A percentile compares a stretch with the other conserved stretches of the same genome.
Evolutionary conservation across 2,888 invertebrate species (phyloP).

Genomic region (Schizaphis graminum): DNA sequence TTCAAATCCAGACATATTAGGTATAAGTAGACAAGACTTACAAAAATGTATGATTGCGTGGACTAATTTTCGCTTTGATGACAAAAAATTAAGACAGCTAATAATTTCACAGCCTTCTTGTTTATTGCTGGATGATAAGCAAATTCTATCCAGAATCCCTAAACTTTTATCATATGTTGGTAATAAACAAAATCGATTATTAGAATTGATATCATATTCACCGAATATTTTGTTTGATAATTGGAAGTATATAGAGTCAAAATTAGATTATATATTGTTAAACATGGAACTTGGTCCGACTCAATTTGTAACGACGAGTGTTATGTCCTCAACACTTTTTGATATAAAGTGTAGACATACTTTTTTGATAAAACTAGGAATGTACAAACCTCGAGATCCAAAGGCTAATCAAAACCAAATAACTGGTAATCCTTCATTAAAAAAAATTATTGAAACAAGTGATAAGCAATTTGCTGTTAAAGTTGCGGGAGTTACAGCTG

Average conservation of each 20-base stretch:
- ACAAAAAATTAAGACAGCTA: conserved; percentile 56
- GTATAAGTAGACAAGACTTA: conserved; percentile 37
- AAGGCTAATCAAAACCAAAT: conserved; percentile 30
- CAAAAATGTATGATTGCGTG: conserved; percentile 45
- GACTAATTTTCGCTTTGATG: conserved; percentile 57
- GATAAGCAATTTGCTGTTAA: conserved; percentile 59
- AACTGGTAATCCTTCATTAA: conserved; percentile 52
- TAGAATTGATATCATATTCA: conserved; percentile 57
- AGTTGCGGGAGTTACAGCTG: conserved; percentile 52
- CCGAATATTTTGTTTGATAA: conserved; percentile 57
- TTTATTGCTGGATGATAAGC: conserved; percentile 29
- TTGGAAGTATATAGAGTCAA: conserved; percentile 36
- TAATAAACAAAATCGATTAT: conserved; percentile 54
- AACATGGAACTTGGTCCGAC: conserved; percentile 58
- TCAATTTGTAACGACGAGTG: conserved; percentile 56
- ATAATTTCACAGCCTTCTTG: conserved; percentile 48
- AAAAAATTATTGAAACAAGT: conserved; percentile 54
- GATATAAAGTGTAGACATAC: conserved; percentile 59
- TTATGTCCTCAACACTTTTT: conserved; percentile 52
- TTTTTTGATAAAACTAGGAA: conserved; percentile 54
- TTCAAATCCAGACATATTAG: conserved; percentile 60
- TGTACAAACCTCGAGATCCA: conserved; percentile 41
- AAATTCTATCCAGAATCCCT: conserved; percentile 52
- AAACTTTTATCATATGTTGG: conserved; percentile 58
- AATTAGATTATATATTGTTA: conserved; percentile 55